Conservation (phyloP, 1,140 invertebrate genomes). For the Chymomyza costata region DNA sequence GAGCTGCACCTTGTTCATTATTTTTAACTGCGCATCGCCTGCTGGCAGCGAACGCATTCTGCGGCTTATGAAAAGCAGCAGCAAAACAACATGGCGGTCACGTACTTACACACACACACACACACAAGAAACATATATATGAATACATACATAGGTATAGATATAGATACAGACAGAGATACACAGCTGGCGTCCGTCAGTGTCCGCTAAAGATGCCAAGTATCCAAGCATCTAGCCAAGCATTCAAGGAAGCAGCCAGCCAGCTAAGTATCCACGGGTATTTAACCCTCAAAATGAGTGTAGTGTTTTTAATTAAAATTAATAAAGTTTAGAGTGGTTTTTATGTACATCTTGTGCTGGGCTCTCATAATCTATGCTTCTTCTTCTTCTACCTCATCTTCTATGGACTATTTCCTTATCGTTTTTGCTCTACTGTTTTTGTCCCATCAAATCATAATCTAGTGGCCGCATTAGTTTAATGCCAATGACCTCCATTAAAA, state of each 20-base stretch:
- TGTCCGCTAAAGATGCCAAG: too few species aligned
- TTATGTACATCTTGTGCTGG: slow-evolving; percentile 22
- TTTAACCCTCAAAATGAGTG: slow-evolving; percentile 62
- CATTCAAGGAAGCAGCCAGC: not conserved
- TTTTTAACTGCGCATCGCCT: slow-evolving; percentile 61
- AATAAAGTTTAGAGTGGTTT: slow-evolving; percentile 68
- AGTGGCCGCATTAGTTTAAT: slow-evolving; percentile 21
- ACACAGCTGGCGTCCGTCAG: not conserved
- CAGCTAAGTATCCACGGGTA: slow-evolving; percentile 21
- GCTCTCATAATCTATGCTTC: too few species aligned
- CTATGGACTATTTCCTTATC: not conserved
- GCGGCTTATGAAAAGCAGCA: slow-evolving; percentile 41
- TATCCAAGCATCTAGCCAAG: not conserved
- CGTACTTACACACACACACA: too few species aligned
- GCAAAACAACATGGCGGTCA: not conserved
- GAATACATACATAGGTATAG: not conserved
- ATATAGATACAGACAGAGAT: slow-evolving; percentile 19
- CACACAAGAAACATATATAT: not conserved
- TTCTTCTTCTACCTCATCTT: not conserved
- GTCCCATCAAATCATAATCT: slow-evolving; percentile 36
- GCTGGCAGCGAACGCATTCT: slow-evolving; percentile 55
- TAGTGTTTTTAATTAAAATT: slow-evolving; percentile 73
- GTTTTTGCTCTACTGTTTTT: slow-evolving; percentile 23
- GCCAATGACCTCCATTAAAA: slow-evolving; percentile 19
- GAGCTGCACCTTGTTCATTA: slow-evolving; percentile 36